Percentiles rank a stretch among this genome's conserved stretches.
Conservation (phyloP, 2,888 invertebrate species). For the Cabera pusaria region DNA sequence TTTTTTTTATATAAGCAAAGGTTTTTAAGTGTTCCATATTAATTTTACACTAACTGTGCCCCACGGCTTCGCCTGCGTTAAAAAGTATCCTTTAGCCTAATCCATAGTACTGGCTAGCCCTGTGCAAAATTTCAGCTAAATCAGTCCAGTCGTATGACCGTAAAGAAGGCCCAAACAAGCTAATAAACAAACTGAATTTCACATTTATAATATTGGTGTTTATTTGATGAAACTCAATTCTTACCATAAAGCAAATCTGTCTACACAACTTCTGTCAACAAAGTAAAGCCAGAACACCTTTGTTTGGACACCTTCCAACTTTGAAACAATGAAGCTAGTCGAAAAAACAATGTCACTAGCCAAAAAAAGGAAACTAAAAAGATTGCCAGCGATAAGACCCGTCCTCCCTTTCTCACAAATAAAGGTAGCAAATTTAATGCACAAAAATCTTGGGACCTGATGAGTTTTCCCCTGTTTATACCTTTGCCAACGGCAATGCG, state of each 20-base stretch:
- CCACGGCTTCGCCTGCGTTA: too few species aligned
- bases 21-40: too few species aligned
- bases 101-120: too few species aligned
- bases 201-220: too few species aligned
- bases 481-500: conserved; percentile 31
- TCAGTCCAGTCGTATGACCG: too few species aligned
- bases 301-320: conserved; percentile 24
- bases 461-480: conserved; percentile 47
- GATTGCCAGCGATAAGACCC: conserved; percentile 49
- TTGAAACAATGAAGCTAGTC: conserved; percentile 20
- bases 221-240: conserved; percentile 17
- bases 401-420: conserved; percentile 41
- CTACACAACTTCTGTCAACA: conserved; percentile 12
- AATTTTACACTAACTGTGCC: too few species aligned
- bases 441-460: conserved; percentile 47
- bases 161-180: too few species aligned
- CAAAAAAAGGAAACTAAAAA: conserved; percentile 23
- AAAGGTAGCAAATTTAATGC: conserved; percentile 50
- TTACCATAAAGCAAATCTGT: neutral
- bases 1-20: too few species aligned
- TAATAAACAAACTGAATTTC: too few species aligned
- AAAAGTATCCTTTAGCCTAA: too few species aligned
- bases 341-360: conserved; percentile 16
- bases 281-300: conserved; percentile 19
- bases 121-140: too few species aligned